Conservation (phyloP, 2,113 vertebrate species). For the Corythaixoides concolor region DNA sequence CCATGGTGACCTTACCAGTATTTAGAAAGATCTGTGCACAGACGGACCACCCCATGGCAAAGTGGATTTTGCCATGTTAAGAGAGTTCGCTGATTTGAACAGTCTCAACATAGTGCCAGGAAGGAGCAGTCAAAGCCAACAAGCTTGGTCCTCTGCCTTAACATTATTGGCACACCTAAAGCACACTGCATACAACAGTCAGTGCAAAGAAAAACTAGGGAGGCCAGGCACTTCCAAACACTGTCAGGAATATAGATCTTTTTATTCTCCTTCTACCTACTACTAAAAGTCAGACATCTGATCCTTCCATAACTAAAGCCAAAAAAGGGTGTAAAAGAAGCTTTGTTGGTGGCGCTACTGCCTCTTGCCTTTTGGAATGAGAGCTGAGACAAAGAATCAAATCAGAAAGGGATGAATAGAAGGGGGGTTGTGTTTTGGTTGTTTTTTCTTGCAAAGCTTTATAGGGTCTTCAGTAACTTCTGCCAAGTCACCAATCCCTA, state of each 20-base stretch:
- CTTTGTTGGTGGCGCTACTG: not conserved
- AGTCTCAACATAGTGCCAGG: not conserved
- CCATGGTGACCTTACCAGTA: not conserved
- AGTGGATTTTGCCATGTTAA: not conserved
- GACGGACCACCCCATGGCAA: not conserved
- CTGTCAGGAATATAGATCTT: not conserved
- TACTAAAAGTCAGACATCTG: constrained; percentile 38
- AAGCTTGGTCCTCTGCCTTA: not conserved
- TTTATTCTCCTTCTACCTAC: constrained; percentile 24
- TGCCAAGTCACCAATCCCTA: not conserved
- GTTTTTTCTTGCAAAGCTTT: not conserved
- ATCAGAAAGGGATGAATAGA: constrained; percentile 5
- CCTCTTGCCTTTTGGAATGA: not conserved
- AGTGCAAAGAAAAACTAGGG: not conserved
- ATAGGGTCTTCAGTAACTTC: not conserved
- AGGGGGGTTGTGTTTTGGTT: not conserved
- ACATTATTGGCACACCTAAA: not conserved
- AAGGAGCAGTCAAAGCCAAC: not conserved
- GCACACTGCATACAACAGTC: not conserved
- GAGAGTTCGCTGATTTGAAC: not conserved
- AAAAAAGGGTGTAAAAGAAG: constrained; percentile 31
- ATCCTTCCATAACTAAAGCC: constrained; percentile 8
- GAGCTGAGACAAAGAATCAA: not conserved
- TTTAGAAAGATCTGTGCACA: not conserved
- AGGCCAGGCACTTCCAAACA: not conserved